Base-by-base conservation (phyloP, 2,888 invertebrate genomes). In the Catocala sponsa region DNA sequence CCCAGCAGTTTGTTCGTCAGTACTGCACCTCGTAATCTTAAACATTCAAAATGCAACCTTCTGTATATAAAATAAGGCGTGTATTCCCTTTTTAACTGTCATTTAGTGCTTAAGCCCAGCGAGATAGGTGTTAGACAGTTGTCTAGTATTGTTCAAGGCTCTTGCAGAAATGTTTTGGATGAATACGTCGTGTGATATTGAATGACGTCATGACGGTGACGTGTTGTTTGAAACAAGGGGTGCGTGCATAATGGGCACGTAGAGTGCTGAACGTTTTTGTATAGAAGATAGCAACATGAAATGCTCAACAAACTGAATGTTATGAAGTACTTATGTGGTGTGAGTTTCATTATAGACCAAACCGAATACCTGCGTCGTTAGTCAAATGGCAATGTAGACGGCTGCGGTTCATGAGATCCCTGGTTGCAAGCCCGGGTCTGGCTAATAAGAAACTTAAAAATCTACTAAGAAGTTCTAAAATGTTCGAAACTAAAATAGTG, bases 111-210 rank as follows among this genome's bases (percentile, higher is more conserved):
- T 70, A 70, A 74, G 65, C 72, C 59, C 71, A 75, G 74, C 63
- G 73, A 77, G 75, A 76, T 81, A 79, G 77, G 81, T 74, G 79
- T 74, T 80, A 84, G 85, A 82, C 80, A 80, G 82, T 82, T 82
- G 79, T 81, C 78, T 82, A 74, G 78, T 78, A 72, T 77, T 77
- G 76, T 77, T 73, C 58, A 68, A 61, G 59, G 68, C 68, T 72
- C 72, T 69, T 71, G 74, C 77, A 78, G 80, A 74, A 70, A 80
- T 81, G 80, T 80, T 81, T 79, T 67, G 72, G 80, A 68, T 85
- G 84, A 81, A 85, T 80, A 66, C 76, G 66, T 70, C 65, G 59
- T 65, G 62, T 65, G 66, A 75, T 68, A 73, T 65, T 76, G 75
- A 77, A 76, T 72, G 76, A 74, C 70, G 68, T 58, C 57, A 63